Evolutionary conservation across 2,113 vertebrate genomes (phyloP).

Genomic region (Caracal caracal): DNA sequence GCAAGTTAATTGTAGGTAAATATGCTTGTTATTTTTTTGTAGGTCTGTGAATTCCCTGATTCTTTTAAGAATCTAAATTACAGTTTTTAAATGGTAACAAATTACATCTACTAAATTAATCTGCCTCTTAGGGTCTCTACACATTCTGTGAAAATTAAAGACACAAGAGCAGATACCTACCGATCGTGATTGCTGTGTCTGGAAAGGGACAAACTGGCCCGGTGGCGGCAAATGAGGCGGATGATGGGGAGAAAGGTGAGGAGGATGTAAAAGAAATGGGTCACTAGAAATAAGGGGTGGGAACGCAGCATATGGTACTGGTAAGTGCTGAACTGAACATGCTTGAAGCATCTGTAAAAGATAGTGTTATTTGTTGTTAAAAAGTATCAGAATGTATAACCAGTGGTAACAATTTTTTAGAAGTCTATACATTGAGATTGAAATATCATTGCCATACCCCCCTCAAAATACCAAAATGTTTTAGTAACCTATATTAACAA

Average conservation of each 20-base stretch:
- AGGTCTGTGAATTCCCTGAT: not conserved
- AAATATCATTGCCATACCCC: not conserved
- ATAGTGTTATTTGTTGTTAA: conserved; percentile 72
- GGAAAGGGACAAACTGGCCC: conserved; percentile 97
- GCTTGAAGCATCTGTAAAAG: conserved; percentile 94
- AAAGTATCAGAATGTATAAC: conserved; percentile 6
- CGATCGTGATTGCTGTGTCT: conserved; percentile 96
- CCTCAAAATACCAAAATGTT: not conserved
- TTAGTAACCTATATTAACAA: conserved; percentile 42
- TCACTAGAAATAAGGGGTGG: conserved; percentile 96
- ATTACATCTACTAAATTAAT: conserved; percentile 9
- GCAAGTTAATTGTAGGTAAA: conserved; percentile 25
- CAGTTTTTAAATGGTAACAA: conserved; percentile 29
- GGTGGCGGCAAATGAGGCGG: conserved; percentile 94
- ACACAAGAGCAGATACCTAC: conserved; percentile 85
- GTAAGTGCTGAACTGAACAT: conserved; percentile 97
- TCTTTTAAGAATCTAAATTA: conserved; percentile 27
- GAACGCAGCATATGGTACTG: conserved; percentile 96
- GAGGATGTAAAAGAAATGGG: conserved; percentile 95
- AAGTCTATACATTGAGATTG: not conserved
- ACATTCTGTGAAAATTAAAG: conserved; percentile 32
- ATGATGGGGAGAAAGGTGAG: conserved; percentile 94
- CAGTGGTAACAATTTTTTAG: not conserved
- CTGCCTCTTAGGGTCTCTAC: conserved; percentile 38
- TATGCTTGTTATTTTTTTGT: conserved; percentile 18